Base-by-base conservation (phyloP, 2,113 vertebrate genomes). In the Tretioscincus oriximinensis region DNA sequence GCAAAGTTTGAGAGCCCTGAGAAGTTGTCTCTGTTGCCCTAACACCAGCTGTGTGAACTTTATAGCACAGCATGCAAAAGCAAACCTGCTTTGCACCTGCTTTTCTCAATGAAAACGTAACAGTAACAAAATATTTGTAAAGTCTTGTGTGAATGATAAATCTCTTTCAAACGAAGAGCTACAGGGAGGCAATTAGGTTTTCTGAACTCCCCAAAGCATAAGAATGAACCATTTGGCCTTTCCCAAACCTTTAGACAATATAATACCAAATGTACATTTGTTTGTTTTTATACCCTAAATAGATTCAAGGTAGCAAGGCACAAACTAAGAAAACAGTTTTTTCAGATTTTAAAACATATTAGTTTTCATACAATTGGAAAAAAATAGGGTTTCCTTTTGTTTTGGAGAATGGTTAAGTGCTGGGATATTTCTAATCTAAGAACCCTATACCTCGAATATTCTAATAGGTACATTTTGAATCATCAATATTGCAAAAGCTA, bases 161-260 rank as follows among this genome's bases (percentile, higher is more conserved):
- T 81, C 51, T 86, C 84, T 73, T 78, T 81, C 82, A 85, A 86
- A 90, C 90, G 77, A 73, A 84, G 85, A 92, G 86, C 80, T 81
- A 88, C 90, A 86, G 24, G 84, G 84, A 90, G 86, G 89, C 90
- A 93, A 94, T 93, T 91, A 91, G 81, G 84, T 76, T 72, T 86
- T 86, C 76, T 76, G 87, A 83, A 31, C 61, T 90, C 28, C 83
- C 71, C 71, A 58, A 67, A 91, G 82, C 83, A 84, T 73, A 87
- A 88, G 35, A 66, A 87, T 90, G 87, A 95, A 93, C 83, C 78
- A 73, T 90, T 87, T 84, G 73, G 86, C 88, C 45, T 81, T 90
- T 84, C 87, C 80, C 47, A 85, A 89, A 92, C 85, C 77, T 90
- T 81, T 76, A 90, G 83, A 85, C 80, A 92, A 90, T 86, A 87